Conservation (phyloP, 2,888 invertebrate species). For the Chorisops tibialis region DNA sequence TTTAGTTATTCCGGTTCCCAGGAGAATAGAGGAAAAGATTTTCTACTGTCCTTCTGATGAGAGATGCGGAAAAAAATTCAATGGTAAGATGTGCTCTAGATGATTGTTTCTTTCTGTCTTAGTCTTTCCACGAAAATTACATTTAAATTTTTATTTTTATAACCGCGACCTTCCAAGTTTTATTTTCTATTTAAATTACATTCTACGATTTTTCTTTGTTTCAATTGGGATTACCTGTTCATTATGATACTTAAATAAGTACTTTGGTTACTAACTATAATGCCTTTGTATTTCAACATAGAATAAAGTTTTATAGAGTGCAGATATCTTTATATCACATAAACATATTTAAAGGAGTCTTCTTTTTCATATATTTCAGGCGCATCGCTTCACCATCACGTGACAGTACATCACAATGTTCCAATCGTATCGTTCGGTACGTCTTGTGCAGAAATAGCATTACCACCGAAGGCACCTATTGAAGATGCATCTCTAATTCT, state of each 20-base stretch:
- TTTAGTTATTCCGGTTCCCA: slow-evolving; percentile 30
- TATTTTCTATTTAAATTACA: no score
- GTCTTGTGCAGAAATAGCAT: slow-evolving; percentile 38
- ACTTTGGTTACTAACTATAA: no score
- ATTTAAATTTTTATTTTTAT: not conserved
- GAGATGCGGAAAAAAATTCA: slow-evolving; percentile 33
- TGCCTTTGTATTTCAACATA: no score
- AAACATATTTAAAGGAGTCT: no score
- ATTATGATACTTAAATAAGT: no score
- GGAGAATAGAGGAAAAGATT: slow-evolving; percentile 18
- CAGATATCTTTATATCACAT: no score
- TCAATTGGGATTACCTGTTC: no score
- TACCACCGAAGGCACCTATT: slow-evolving; percentile 40
- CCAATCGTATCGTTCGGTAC: slow-evolving; percentile 39
- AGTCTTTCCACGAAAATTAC: not conserved
- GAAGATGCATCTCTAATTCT: slow-evolving; percentile 39
- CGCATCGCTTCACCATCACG: slow-evolving; percentile 38
- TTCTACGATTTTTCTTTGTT: no score
- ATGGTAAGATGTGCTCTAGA: slow-evolving; percentile 26
- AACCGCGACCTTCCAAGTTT: no score
- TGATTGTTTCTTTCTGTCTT: not conserved
- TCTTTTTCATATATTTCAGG: slow-evolving; percentile 27
- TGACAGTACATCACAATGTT: slow-evolving; percentile 39
- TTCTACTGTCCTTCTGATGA: slow-evolving; percentile 34
- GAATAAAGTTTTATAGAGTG: no score